Conservation (phyloP, 1,140 invertebrate species). For the Cyrtorhinus lividipennis region DNA sequence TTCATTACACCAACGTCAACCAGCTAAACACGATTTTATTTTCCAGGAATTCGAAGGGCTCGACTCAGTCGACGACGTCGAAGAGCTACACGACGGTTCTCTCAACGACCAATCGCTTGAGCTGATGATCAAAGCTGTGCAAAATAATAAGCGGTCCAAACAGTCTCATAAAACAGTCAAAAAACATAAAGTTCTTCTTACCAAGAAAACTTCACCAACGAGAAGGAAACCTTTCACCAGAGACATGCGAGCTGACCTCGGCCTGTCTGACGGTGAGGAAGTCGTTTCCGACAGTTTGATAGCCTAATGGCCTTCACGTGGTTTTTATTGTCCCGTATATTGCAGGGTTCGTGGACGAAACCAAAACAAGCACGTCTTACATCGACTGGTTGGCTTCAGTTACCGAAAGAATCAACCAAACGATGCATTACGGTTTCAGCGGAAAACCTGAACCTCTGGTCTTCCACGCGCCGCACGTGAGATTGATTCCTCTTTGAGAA, state of each 20-base stretch:
- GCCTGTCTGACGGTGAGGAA: background rate
- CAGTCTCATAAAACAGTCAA: no score
- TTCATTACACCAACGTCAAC: no score
- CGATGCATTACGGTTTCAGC: conserved; percentile 61
- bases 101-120: background rate
- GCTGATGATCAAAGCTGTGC: no score
- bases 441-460: conserved; percentile 54
- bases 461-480: conserved; percentile 50
- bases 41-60: background rate
- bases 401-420: conserved; percentile 61
- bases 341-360: conserved; percentile 15
- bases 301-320: background rate
- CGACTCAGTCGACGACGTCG: background rate
- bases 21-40: no score
- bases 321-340: background rate
- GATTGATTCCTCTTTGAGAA: conserved; percentile 6
- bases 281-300: background rate
- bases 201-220: background rate
- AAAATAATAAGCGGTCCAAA: no score
- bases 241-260: background rate
- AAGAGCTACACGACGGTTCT: background rate
- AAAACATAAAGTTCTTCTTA: background rate
- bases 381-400: conserved; percentile 55
- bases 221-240: background rate
- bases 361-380: conserved; percentile 37